Evolutionary conservation across 2,888 invertebrate species (phyloP).

Genomic region (Hemistola chrysoprasaria): DNA sequence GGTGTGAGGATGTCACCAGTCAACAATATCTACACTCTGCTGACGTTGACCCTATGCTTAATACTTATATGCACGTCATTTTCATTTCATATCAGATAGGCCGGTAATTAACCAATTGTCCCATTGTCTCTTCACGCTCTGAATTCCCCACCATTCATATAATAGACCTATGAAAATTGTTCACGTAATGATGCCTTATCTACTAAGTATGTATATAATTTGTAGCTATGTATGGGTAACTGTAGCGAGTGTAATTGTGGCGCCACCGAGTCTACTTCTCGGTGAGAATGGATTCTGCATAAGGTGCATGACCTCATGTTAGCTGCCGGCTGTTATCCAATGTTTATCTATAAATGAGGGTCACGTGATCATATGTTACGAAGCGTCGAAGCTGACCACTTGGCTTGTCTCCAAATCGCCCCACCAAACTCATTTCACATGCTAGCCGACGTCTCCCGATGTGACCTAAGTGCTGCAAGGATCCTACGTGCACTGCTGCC

Average conservation of each 20-base stretch:
- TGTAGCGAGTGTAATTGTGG: conserved; percentile 45
- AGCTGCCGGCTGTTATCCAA: conserved; percentile 58
- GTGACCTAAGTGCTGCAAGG: conserved; percentile 58
- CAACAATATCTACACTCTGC: conserved; percentile 15
- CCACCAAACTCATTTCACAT: conserved; percentile 58
- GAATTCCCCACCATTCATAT: conserved; percentile 55
- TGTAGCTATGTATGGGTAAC: conserved; percentile 58
- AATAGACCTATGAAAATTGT: too few relatives aligned
- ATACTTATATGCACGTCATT: conserved; percentile 32
- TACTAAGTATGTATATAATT: too few relatives aligned
- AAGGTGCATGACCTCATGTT: conserved; percentile 67
- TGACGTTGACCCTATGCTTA: conserved; percentile 21
- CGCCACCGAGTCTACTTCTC: conserved; percentile 60
- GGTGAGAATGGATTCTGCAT: conserved; percentile 50
- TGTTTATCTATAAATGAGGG: conserved; percentile 61
- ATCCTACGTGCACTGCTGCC: conserved; percentile 50
- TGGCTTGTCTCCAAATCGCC: conserved; percentile 65
- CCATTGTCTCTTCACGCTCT: conserved; percentile 70
- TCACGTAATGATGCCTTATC: too few relatives aligned
- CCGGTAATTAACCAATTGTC: conserved; percentile 45
- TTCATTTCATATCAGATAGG: conserved; percentile 37
- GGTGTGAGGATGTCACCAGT: too few relatives aligned
- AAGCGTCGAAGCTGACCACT: conserved; percentile 44
- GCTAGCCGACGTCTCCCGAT: conserved; percentile 53
- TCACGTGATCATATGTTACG: conserved; percentile 59